A percentile compares a stretch with the other conserved stretches of the same genome.
Conservation (phyloP, 2,797 vertebrate species). For the Halcyon smyrnensis region DNA sequence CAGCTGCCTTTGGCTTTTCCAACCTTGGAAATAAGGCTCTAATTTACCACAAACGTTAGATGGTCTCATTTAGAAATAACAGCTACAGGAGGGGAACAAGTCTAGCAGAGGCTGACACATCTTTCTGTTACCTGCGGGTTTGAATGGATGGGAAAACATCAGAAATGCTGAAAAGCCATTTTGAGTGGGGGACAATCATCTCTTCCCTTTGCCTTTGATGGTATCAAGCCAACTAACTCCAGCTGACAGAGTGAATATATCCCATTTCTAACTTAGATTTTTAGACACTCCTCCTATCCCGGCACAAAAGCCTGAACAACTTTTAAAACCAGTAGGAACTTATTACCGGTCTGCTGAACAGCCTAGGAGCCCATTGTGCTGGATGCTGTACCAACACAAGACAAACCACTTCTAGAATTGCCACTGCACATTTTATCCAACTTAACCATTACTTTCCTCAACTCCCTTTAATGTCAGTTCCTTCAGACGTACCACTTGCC, state of each 20-base stretch:
- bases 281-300: neutral
- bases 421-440: neutral
- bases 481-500: neutral
- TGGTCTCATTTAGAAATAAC: neutral
- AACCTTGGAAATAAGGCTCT: neutral
- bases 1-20: neutral
- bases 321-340: neutral
- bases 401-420: neutral
- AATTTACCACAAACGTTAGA: neutral
- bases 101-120: neutral
- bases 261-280: neutral
- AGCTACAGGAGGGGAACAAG: neutral
- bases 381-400: neutral
- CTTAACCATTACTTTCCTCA: neutral
- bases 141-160: neutral
- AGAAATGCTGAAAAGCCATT: neutral
- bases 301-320: neutral
- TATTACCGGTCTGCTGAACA: neutral
- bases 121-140: neutral
- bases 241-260: neutral
- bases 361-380: neutral
- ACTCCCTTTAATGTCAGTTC: fast-evolving
- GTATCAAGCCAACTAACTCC: neutral
- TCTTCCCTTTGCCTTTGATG: neutral
- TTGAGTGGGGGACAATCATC: neutral